phyloP scores from a whole-genome alignment of 2,888 invertebrate genomes.

The Unio delphinus region DNA sequence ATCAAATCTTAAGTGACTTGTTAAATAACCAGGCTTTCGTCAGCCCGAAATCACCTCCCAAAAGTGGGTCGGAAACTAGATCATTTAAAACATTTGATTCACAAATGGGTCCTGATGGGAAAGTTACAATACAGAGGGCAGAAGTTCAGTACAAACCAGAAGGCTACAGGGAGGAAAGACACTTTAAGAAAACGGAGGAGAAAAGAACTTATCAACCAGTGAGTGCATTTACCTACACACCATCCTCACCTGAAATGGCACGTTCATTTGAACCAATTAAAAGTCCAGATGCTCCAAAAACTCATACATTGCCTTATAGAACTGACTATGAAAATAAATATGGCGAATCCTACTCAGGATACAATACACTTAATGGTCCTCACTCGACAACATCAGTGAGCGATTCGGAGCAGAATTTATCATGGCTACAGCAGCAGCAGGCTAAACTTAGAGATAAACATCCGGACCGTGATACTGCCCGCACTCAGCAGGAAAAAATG shows the following conservation, averaged over 20 bases:
- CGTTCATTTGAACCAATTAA: conserved; percentile 33
- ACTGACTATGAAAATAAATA: conserved; percentile 61
- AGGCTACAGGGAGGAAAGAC: conserved; percentile 53
- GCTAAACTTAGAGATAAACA: conserved; percentile 60
- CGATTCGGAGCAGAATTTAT: conserved; percentile 43
- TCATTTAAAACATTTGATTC: conserved; percentile 54
- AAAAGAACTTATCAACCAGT: conserved; percentile 43
- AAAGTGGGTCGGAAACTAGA: conserved; percentile 43
- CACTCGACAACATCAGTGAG: conserved; percentile 21
- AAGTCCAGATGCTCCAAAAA: conserved; percentile 33
- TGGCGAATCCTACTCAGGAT: conserved; percentile 34
- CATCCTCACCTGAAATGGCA: conserved; percentile 43
- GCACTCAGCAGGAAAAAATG: conserved; percentile 79
- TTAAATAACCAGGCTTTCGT: conserved; percentile 62
- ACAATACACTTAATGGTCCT: conserved; percentile 48
- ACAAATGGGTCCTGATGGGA: conserved; percentile 48
- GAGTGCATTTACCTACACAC: conserved; percentile 63
- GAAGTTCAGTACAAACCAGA: conserved; percentile 61
- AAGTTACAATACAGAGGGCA: conserved; percentile 53
- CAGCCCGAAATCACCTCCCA: conserved; percentile 44
- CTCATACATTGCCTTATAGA: conserved; percentile 55
- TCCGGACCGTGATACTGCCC: conserved; percentile 37
- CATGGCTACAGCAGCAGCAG: conserved; percentile 70
- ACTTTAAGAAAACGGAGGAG: conserved; percentile 42
- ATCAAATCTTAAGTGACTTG: conserved; percentile 68